Base-by-base conservation (phyloP, 1,140 invertebrate genomes). In the Hormaphis cornu region DNA sequence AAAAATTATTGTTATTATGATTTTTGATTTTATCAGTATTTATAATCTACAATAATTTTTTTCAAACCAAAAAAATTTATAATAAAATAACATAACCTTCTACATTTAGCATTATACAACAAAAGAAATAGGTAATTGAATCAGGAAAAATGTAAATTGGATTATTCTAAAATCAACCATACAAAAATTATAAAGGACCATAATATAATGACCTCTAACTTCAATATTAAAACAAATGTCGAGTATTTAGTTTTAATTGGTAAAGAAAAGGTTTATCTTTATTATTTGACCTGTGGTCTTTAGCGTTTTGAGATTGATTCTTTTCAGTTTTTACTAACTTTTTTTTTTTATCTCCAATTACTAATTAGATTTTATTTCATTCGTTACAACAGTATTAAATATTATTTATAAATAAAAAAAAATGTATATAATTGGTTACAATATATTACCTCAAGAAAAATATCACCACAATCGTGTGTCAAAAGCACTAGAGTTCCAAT, bases 391-490 rank as follows among this genome's bases (percentile, higher is more conserved):
- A 16, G n/a, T n/a, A n/a, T n/a, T 3, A 58, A 40, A n/a, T 1
- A 5, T 40, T 54, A 33, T 4, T 6, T 33, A 33, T 6, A 33
- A 6, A 6, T 9, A 30, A 30, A 16, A 22, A 14, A 18, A 37
- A 40, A n/a, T 18, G 1, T n/a, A n/a, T n/a, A n/a, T n/a, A n/a
- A n/a, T n/a, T 37, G 33, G 40, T 12, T 40, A 58, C 22, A 40
- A 42, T 16, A 69, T 30, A 75, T 79, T 82, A 91, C 89, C 81
- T 97, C 95, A 73, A 99, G 79, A 73, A 95, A 91, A 76, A 96
- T 93, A 81, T 99, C 97, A 33, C 92, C 92, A 76, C 86, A 89
- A 80, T 99, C 97, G 77, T 99, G 97, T 10, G 95, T 82, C 52
- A 97, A 77, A 18, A 99, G 80, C 24, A 98, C 91, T 33, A 98